phyloP scores from a whole-genome alignment of 2,113 vertebrate species.

The Eurystomus gularis region DNA sequence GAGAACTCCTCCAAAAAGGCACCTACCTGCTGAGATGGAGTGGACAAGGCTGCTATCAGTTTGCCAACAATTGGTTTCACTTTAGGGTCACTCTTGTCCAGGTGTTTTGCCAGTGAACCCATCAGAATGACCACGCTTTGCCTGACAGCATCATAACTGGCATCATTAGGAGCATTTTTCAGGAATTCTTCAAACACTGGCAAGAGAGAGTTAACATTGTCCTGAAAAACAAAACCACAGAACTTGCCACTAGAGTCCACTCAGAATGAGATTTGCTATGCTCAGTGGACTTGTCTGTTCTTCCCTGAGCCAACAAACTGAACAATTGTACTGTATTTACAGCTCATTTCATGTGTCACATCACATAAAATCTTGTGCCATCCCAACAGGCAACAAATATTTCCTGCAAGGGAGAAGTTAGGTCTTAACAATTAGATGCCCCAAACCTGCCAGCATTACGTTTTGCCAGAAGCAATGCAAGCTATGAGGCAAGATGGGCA shows the following conservation, averaged over 20 bases:
- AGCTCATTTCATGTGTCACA: slow-evolving; percentile 36
- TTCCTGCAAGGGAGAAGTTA: slow-evolving; percentile 8
- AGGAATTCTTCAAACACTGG: slow-evolving; percentile 98
- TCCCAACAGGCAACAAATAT: neutral
- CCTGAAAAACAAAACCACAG: slow-evolving; percentile 77
- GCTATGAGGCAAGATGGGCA: neutral
- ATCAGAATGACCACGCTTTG: slow-evolving; percentile 98
- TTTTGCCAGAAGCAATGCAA: neutral
- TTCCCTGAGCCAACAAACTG: slow-evolving; percentile 44
- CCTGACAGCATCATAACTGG: slow-evolving; percentile 94
- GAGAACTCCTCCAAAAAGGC: neutral
- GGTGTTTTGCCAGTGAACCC: slow-evolving; percentile 97
- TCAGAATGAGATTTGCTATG: slow-evolving; percentile 35
- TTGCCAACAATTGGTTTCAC: slow-evolving; percentile 98
- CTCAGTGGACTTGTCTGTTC: slow-evolving; percentile 49
- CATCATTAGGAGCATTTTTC: slow-evolving; percentile 93
- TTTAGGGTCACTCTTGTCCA: slow-evolving; percentile 97
- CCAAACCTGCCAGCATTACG: neutral
- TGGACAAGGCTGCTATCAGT: slow-evolving; percentile 93
- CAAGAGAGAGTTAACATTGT: slow-evolving; percentile 93
- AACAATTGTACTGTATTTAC: slow-evolving; percentile 37
- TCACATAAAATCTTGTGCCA: neutral
- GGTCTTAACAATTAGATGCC: neutral
- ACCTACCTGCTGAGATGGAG: slow-evolving; percentile 98
- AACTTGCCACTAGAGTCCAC: slow-evolving; percentile 41